phyloP scores from a whole-genome alignment of 2,113 vertebrate genomes.

The Labeo catla region DNA sequence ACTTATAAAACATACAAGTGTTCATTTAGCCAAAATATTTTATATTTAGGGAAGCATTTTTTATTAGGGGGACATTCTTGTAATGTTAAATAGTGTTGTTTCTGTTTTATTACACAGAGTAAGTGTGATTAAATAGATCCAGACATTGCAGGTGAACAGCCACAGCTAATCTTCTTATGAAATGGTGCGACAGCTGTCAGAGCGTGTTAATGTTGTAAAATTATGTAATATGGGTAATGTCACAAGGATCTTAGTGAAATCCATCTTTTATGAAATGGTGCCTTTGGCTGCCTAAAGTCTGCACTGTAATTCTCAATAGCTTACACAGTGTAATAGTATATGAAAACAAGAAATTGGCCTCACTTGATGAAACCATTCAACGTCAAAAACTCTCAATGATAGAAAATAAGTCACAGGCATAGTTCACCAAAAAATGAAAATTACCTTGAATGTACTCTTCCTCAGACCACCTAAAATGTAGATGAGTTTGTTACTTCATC shows the following conservation, averaged over 20 bases:
- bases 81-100: neutral
- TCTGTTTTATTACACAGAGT: neutral
- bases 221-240: neutral
- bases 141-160: neutral
- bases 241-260: neutral
- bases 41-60: neutral
- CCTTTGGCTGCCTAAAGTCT: neutral
- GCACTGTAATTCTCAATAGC: neutral
- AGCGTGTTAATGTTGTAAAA: neutral
- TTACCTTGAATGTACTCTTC: neutral
- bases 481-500: too few relatives aligned
- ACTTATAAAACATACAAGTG: neutral
- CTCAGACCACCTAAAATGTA: neutral
- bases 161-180: neutral
- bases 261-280: neutral
- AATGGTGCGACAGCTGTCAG: neutral
- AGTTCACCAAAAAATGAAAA: neutral
- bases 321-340: neutral
- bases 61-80: neutral
- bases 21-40: neutral
- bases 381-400: neutral
- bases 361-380: neutral
- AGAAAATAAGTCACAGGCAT: neutral
- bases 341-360: neutral
- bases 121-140: conserved; percentile 8